A percentile compares a stretch with the other conserved stretches of the same genome.
phyloP scores from a whole-genome alignment of 1,140 invertebrate genomes.

The Caenorhabditis remanei region DNA sequence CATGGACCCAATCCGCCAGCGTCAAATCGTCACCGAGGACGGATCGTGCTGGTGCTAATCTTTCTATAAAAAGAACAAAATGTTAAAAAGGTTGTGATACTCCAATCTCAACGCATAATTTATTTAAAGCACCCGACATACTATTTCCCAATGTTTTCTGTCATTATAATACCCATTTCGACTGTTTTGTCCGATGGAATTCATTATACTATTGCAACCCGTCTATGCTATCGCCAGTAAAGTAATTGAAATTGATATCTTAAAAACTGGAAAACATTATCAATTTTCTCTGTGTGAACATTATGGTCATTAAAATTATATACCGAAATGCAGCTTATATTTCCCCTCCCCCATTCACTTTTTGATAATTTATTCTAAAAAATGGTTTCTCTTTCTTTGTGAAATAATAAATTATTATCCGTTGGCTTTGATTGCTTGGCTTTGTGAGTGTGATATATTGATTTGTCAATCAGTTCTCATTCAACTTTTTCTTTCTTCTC shows the following conservation, averaged over 20 bases:
- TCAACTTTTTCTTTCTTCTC: neutral
- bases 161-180: slow-evolving; percentile 15
- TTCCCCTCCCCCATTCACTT: neutral
- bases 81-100: slow-evolving; percentile 27
- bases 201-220: neutral
- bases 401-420: slow-evolving; percentile 46
- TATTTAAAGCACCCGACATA: slow-evolving; percentile 9
- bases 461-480: slow-evolving; percentile 32
- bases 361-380: neutral
- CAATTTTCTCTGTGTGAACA: slow-evolving; percentile 2
- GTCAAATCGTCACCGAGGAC: slow-evolving; percentile 76
- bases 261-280: slow-evolving; percentile 1
- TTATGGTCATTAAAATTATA: neutral
- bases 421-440: slow-evolving; percentile 11
- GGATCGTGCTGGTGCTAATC: slow-evolving; percentile 76
- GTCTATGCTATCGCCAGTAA: slow-evolving; percentile 23
- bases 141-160: neutral
- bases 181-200: neutral
- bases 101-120: slow-evolving; percentile 51
- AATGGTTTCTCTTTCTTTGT: slow-evolving; percentile 9
- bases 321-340: neutral
- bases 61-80: neutral
- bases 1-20: slow-evolving; percentile 77
- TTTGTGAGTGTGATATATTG: slow-evolving; percentile 49
- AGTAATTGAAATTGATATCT: slow-evolving; percentile 4